Evolutionary conservation across 2,797 vertebrate genomes (phyloP).

Genomic region (Leptoclinus maculatus): DNA sequence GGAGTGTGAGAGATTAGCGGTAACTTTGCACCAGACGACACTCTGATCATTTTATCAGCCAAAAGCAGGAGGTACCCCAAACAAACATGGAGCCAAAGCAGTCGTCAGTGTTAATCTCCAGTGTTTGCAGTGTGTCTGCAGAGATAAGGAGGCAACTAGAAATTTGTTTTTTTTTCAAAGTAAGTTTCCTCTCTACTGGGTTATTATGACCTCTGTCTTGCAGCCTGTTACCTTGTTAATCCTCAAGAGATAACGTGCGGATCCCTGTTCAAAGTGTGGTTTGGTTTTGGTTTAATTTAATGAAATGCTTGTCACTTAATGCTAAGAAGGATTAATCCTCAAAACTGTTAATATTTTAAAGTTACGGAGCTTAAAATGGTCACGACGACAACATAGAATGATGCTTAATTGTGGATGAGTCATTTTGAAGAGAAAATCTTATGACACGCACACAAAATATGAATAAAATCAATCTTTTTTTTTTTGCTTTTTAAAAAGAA

Average conservation of each 20-base stretch:
- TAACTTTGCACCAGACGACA: slow-evolving; percentile 58
- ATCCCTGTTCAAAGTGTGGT: not conserved
- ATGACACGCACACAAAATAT: not conserved
- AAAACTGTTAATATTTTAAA: not conserved
- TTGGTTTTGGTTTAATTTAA: not conserved
- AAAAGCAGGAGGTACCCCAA: slow-evolving; percentile 50
- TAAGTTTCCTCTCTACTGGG: slow-evolving; percentile 11
- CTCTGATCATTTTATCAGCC: slow-evolving; percentile 65
- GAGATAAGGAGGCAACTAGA: slow-evolving; percentile 60
- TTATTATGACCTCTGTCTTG: slow-evolving; percentile 53
- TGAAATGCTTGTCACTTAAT: not conserved
- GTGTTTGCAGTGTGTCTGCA: slow-evolving; percentile 52
- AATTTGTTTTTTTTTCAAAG: slow-evolving; percentile 22
- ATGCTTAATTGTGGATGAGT: not conserved
- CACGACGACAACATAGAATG: not conserved
- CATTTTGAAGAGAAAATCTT: not conserved
- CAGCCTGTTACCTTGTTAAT: slow-evolving; percentile 38
- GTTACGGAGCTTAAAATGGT: not conserved
- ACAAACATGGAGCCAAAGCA: slow-evolving; percentile 54
- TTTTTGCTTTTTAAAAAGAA: not conserved
- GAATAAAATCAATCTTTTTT: not conserved
- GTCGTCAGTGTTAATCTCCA: slow-evolving; percentile 52
- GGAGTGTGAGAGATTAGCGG: slow-evolving; percentile 39
- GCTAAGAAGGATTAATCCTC: not conserved
- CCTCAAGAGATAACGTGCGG: slow-evolving; percentile 26